Evolutionary conservation across 2,113 vertebrate species (phyloP).

Genomic region (Oncorhynchus masou): DNA sequence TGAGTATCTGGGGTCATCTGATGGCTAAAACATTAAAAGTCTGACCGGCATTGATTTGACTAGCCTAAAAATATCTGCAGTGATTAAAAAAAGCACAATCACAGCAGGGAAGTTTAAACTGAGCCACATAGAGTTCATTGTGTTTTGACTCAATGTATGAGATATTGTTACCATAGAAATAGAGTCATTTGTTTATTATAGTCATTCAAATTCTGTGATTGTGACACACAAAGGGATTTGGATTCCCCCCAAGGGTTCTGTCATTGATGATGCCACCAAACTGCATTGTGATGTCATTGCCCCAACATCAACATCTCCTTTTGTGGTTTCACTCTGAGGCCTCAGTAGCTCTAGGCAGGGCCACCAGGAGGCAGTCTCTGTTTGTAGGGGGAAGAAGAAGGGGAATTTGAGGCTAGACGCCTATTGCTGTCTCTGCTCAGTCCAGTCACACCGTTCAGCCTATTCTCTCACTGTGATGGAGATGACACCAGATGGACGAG

Average conservation of each 20-base stretch:
- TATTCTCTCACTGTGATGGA: not conserved
- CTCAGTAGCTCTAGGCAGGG: not conserved
- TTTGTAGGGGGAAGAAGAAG: not conserved
- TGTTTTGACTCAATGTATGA: not conserved
- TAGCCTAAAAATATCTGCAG: not conserved
- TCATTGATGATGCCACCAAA: not conserved
- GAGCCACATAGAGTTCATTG: not conserved
- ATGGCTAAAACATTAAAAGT: too few species aligned
- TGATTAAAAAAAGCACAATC: not conserved
- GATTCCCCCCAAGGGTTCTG: not conserved
- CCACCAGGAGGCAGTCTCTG: slow-evolving; percentile 4
- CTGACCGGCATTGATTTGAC: too few species aligned
- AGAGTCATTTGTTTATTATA: too few species aligned
- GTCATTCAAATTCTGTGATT: too few species aligned
- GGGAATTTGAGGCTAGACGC: not conserved
- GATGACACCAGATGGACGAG: slow-evolving; percentile 31
- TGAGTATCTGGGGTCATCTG: too few species aligned
- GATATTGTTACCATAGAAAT: too few species aligned
- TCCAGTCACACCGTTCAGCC: not conserved
- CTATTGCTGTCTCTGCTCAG: not conserved
- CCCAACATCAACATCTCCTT: not conserved
- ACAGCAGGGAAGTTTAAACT: not conserved
- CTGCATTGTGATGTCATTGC: slow-evolving; percentile 2
- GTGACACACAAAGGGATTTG: not conserved
- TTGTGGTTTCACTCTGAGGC: not conserved